Conservation (phyloP, 92 coral and sea anemone species). For the Epizoanthus scotinus region DNA sequence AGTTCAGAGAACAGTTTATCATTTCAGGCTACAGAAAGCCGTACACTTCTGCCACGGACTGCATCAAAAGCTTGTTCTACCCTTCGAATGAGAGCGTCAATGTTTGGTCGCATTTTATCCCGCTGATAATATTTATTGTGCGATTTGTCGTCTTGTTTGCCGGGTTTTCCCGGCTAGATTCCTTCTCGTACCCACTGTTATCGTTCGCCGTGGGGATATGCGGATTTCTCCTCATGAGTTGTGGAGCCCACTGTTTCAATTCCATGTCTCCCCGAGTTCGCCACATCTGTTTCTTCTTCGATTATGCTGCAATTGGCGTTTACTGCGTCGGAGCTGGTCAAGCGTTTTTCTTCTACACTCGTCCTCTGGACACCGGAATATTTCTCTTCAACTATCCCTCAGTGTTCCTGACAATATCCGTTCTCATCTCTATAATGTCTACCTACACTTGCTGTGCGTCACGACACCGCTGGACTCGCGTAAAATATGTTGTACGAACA, state of each 20-base stretch:
- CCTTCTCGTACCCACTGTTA: constrained; percentile 77
- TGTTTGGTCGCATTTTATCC: constrained; percentile 96
- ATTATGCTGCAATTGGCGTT: constrained; percentile 91
- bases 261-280: constrained; percentile 97
- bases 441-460: constrained; percentile 95
- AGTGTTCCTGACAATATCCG: constrained; percentile 67
- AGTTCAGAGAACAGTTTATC: constrained; percentile 89
- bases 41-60: constrained; percentile 79
- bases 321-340: constrained; percentile 97
- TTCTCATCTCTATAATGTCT: constrained; percentile 71
- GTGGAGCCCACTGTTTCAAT: constrained; percentile 95
- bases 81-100: constrained; percentile 86
- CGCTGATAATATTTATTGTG: constrained; percentile 72
- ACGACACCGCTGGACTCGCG: constrained; percentile 86
- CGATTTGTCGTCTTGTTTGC: constrained; percentile 68
- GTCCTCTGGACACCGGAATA: constrained; percentile 62
- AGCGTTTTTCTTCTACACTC: constrained; percentile 89
- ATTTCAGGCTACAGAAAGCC: constrained; percentile 89
- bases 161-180: constrained; percentile 59
- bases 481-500: constrained; percentile 89
- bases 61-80: constrained; percentile 81
- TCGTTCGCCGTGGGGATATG: constrained; percentile 93
- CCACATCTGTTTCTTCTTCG: constrained; percentile 94
- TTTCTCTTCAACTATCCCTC: constrained; percentile 58
- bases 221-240: constrained; percentile 93